Evolutionary conservation across 2,797 vertebrate genomes (phyloP), one percentile per base, ranked within the genome.

Genomic region (Trachurus trachurus): DNA sequence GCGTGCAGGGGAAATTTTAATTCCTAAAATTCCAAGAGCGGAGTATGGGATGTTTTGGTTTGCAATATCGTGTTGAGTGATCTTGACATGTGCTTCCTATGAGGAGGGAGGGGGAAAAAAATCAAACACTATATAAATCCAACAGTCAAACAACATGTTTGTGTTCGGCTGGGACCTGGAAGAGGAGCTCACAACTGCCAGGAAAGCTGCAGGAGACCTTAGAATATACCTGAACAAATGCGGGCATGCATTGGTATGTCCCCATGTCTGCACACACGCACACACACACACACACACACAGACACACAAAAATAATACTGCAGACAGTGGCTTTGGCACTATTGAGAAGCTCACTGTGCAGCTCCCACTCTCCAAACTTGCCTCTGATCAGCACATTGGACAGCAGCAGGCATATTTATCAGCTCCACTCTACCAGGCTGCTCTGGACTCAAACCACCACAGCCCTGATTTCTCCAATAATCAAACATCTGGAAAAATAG

Each of bases 41-140:
- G 39, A 72, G 65, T 67, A 72, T 59, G 49, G 66, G 45, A 85
- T 84, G 82, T 89, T 84, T 85, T 74, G 73, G 8, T 89, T 78
- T 73, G 63, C 37, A 71, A 37, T 73, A 62, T 76, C 1, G 19
- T n/a, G 67, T 65, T 85, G 78, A 88, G 72, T 76, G 87, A 86
- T 79, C 71, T 79, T 87, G 88, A 82, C 80, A 80, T 69, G 69
- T 66, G 85, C 67, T 84, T 87, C 80, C 80, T 69, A 77, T 69
- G 54, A 59, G 40, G 54, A 59, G 39, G 31, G 53, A 26, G 39
- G 34, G 53, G 42, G 12, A 26, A 61, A 47, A 67, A 40, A 65
- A 73, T 59, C 39, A 74, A 71, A 56, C 53, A 26, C 21, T 31
- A 53, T 50, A 31, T 57, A 53, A 61, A 70, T 83, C 31, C 4